These are phyloP conservation scores for Hirundo rustica DNA, from an alignment of 2,797 vertebrate species.

Conservation along the genomic window DNA sequence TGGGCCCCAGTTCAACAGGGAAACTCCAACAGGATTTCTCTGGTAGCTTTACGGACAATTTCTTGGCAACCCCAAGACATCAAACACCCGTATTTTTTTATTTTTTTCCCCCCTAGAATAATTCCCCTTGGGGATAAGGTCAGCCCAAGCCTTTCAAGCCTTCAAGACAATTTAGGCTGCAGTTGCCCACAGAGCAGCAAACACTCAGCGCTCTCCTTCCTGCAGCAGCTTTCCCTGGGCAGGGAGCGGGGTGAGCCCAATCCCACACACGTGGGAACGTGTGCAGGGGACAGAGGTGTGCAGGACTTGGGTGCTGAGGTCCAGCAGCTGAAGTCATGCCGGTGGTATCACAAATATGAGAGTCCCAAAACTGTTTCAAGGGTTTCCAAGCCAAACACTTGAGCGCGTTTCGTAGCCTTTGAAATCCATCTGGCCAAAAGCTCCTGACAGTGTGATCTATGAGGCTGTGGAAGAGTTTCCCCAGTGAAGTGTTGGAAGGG, in stretches of 20 bases:
- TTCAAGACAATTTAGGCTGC: background rate
- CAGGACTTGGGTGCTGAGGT: background rate
- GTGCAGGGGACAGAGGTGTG: background rate
- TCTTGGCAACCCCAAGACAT: background rate
- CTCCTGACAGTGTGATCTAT: constrained; percentile 62
- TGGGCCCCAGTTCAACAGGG: background rate
- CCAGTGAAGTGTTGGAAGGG: constrained; percentile 58
- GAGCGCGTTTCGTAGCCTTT: constrained; percentile 17
- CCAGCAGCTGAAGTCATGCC: constrained; percentile 35
- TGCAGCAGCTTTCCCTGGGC: background rate
- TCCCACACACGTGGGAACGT: background rate
- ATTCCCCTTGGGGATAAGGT: background rate
- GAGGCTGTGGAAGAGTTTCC: constrained; percentile 35
- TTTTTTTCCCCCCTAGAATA: background rate
- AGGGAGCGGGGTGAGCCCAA: background rate
- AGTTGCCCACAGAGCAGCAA: background rate
- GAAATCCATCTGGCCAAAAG: constrained; percentile 63
- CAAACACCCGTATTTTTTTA: background rate
- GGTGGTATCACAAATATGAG: constrained; percentile 23
- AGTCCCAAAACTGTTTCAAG: constrained; percentile 29
- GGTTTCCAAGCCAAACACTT: constrained; percentile 50
- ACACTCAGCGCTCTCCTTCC: background rate
- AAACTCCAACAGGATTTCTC: background rate
- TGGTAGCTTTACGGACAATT: background rate
- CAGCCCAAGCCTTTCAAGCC: background rate